Conservation (phyloP, 2,888 invertebrate genomes). For the Drosophila meridiana region DNA sequence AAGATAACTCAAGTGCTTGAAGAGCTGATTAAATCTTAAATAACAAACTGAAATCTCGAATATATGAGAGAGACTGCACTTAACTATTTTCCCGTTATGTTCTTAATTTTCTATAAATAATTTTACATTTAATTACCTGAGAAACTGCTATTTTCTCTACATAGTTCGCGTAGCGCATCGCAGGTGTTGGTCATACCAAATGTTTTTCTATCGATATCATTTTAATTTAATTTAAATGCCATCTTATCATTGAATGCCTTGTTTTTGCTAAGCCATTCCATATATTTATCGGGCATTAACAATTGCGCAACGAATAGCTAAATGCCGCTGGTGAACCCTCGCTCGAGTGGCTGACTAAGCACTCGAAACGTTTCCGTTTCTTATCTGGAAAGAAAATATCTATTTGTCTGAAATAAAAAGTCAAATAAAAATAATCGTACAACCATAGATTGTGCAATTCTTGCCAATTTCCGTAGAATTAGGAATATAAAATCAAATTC, state of each 20-base stretch:
- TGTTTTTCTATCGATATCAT: constrained; percentile 16
- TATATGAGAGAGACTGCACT: not conserved
- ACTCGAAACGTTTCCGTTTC: constrained; percentile 49
- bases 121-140: not conserved
- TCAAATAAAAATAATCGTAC: constrained; percentile 3
- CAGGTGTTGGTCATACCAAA: not conserved
- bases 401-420: not conserved
- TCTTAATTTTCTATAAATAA: too few species aligned
- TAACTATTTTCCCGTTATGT: not conserved
- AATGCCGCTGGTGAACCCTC: constrained; percentile 20
- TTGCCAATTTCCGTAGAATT: not conserved
- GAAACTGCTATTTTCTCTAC: not conserved
- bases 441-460: constrained; percentile 28
- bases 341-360: constrained; percentile 31
- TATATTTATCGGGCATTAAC: constrained; percentile 25
- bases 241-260: constrained; percentile 28
- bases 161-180: not conserved
- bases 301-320: constrained; percentile 29
- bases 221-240: constrained; percentile 33
- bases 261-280: constrained; percentile 20
- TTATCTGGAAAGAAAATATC: constrained; percentile 17
- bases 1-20: not conserved
- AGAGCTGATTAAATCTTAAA: not conserved
- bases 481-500: constrained; percentile 10
- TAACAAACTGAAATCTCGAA: not conserved